Evolutionary conservation across 2,888 invertebrate genomes (phyloP).

Genomic region (Eilema caniola): DNA sequence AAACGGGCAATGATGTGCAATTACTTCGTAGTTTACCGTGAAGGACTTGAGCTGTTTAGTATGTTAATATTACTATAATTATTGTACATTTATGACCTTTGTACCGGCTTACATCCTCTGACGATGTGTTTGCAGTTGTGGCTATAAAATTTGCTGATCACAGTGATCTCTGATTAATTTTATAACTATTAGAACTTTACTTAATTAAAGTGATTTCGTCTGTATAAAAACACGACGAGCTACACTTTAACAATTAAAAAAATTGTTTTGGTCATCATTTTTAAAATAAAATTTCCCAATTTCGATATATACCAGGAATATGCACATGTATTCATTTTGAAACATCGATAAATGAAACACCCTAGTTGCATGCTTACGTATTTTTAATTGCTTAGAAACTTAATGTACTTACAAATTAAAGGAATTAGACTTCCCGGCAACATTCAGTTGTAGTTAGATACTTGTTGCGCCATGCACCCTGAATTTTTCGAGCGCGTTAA

Average conservation of each 20-base stretch:
- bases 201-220: not conserved
- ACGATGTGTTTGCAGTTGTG: not conserved
- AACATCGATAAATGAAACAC: not conserved
- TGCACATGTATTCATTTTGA: too few species aligned
- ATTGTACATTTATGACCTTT: too few species aligned
- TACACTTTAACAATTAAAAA: too few species aligned
- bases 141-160: not conserved
- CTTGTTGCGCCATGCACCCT: not conserved
- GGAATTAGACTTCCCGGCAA: not conserved
- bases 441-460: too few species aligned
- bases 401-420: not conserved
- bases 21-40: conserved; percentile 9
- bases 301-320: too few species aligned
- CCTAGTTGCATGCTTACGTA: not conserved
- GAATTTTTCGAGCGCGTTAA: not conserved
- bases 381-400: conserved; percentile 1
- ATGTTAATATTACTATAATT: conserved; percentile 1
- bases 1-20: conserved; percentile 33
- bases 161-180: not conserved
- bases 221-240: not conserved
- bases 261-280: too few species aligned
- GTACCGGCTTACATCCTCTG: not conserved
- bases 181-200: not conserved
- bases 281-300: too few species aligned
- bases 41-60: not conserved